Percentiles rank a stretch among this genome's conserved stretches.
Conservation (phyloP, 2,113 vertebrate species). For the Rhea americana region DNA sequence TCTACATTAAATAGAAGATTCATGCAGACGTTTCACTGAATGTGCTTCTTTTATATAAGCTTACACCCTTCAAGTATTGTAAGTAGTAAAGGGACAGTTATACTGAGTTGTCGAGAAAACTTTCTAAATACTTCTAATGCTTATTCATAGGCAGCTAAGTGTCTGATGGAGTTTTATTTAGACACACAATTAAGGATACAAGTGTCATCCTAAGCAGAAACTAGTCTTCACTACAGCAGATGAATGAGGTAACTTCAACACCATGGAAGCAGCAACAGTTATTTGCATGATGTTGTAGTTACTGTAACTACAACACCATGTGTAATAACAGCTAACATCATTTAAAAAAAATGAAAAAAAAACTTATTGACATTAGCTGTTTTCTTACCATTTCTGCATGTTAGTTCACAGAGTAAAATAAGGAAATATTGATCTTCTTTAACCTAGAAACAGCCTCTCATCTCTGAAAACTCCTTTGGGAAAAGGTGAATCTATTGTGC, state of each 20-base stretch:
- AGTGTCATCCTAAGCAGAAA: not conserved
- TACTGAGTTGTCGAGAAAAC: not conserved
- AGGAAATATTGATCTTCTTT: not conserved
- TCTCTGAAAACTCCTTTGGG: not conserved
- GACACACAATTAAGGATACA: not conserved
- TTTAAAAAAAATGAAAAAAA: not conserved
- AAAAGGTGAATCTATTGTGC: not conserved
- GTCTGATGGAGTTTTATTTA: not conserved
- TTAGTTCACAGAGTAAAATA: fast-evolving
- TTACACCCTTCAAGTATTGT: not conserved
- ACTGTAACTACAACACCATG: not conserved
- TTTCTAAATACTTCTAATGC: not conserved
- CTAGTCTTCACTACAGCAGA: fast-evolving
- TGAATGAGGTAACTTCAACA: not conserved
- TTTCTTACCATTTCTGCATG: not conserved
- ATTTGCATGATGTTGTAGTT: not conserved
- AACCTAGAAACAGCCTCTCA: not conserved
- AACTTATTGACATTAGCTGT: not conserved
- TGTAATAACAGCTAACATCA: not conserved
- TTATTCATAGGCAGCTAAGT: not conserved
- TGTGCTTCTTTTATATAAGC: not conserved
- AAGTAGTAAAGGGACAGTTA: not conserved
- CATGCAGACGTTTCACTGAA: not conserved
- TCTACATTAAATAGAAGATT: not conserved
- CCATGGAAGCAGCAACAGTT: not conserved